Evolutionary conservation across 1,140 invertebrate genomes (phyloP).

Genomic region (Thaumatotibia leucotreta): DNA sequence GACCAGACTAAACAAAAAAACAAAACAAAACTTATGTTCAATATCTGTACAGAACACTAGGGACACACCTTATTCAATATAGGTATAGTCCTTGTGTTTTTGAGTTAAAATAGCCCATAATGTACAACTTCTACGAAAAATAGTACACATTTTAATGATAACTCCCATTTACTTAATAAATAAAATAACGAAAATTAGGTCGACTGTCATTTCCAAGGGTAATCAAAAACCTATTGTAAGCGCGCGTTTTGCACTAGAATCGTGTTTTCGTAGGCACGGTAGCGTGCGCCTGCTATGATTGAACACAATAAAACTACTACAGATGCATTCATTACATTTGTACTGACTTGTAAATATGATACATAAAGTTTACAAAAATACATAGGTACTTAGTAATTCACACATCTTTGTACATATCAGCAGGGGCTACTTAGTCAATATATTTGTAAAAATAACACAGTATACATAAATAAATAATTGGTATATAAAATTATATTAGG

Average conservation of each 20-base stretch:
- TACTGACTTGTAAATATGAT: not conserved
- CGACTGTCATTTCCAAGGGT: not conserved
- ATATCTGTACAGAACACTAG: too few species aligned
- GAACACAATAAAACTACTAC: not conserved
- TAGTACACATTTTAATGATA: too few species aligned
- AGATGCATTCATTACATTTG: not conserved
- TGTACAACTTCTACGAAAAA: too few species aligned
- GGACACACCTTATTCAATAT: too few species aligned
- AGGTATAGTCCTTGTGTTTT: too few species aligned
- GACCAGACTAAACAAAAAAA: too few species aligned
- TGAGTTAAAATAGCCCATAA: too few species aligned
- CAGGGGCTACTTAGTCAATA: not conserved
- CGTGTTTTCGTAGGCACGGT: not conserved
- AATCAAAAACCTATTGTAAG: not conserved
- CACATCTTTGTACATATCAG: constrained; percentile 11
- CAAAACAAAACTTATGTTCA: too few species aligned
- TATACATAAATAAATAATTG: constrained; percentile 7
- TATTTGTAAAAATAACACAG: not conserved
- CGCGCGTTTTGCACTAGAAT: not conserved
- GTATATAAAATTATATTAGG: not conserved
- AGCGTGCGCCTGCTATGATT: not conserved
- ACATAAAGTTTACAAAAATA: constrained; percentile 11
- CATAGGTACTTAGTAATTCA: constrained; percentile 13
- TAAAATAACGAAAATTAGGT: too few species aligned
- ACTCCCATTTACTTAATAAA: too few species aligned